phyloP scores from a whole-genome alignment of 2,888 invertebrate genomes.

The Eurois occulta region DNA sequence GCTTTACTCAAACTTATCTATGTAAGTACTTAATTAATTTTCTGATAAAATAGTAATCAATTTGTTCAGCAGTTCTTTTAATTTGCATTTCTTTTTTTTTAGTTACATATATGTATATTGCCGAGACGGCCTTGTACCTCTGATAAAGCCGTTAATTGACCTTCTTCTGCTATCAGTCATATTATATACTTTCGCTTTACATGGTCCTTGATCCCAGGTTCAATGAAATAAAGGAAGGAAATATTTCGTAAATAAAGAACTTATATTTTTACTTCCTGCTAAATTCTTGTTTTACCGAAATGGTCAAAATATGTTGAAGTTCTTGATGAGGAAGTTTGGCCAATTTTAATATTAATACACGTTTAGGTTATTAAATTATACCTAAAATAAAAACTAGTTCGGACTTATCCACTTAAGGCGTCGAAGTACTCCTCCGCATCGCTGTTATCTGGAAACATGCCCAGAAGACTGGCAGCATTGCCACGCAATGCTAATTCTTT shows the following conservation, averaged over 20 bases:
- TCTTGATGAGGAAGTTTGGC: background rate
- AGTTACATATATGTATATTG: background rate
- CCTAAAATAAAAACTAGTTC: background rate
- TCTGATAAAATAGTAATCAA: background rate
- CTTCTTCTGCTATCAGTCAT: slow-evolving; percentile 24
- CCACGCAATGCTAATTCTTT: too few species aligned
- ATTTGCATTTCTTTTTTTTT: slow-evolving; percentile 11
- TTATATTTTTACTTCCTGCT: slow-evolving; percentile 11
- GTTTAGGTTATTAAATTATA: too few species aligned
- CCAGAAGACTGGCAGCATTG: too few species aligned
- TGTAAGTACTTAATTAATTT: background rate
- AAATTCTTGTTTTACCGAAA: slow-evolving; percentile 8
- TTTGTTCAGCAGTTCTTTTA: background rate
- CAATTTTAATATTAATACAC: background rate
- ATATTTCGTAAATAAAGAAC: background rate
- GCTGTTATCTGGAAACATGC: too few species aligned
- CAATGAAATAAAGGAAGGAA: background rate
- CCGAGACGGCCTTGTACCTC: slow-evolving; percentile 23
- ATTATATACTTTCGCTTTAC: slow-evolving; percentile 27
- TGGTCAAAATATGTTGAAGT: background rate
- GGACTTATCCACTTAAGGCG: too few species aligned
- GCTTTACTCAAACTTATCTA: background rate
- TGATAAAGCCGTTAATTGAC: slow-evolving; percentile 19
- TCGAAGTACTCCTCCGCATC: too few species aligned
- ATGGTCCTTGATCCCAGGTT: slow-evolving; percentile 11